phyloP scores from a whole-genome alignment of 2,888 invertebrate species.

The Synergus laeviventris region DNA sequence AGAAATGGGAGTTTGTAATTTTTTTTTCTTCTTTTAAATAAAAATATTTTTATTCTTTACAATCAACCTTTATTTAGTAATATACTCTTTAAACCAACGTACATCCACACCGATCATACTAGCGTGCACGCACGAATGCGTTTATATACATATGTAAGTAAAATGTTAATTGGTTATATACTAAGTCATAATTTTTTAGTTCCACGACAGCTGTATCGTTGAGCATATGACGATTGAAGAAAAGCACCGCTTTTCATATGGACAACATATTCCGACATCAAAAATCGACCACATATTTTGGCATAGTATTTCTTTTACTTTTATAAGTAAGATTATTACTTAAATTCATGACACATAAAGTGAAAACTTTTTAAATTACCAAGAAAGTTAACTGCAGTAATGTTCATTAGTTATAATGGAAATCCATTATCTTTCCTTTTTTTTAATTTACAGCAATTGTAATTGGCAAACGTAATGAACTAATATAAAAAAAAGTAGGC shows the following conservation, averaged over 20 bases:
- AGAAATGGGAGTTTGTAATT: too few species aligned
- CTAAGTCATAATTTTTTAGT: constrained; percentile 15
- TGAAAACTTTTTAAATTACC: constrained; percentile 23
- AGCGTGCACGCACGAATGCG: constrained; percentile 17
- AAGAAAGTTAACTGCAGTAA: background rate
- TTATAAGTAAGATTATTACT: constrained; percentile 42
- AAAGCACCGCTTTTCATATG: constrained; percentile 8
- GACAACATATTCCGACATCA: constrained; percentile 36
- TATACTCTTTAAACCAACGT: constrained; percentile 63
- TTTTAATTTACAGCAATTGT: background rate
- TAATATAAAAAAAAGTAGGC: background rate
- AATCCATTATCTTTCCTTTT: background rate
- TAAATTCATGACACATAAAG: constrained; percentile 20
- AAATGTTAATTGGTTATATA: constrained; percentile 29
- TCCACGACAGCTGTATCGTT: constrained; percentile 13
- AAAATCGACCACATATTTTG: background rate
- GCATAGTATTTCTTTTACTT: background rate
- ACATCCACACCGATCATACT: constrained; percentile 47
- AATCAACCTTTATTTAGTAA: constrained; percentile 67
- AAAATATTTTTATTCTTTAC: constrained; percentile 49
- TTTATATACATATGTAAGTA: constrained; percentile 37
- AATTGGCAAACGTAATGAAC: constrained; percentile 10
- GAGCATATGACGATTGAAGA: background rate
- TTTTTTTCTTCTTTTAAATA: constrained; percentile 17
- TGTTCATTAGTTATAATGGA: background rate